Evolutionary conservation across 2,797 vertebrate genomes (phyloP), one percentile per base, ranked within the genome.

Genomic region (Halcyon smyrnensis): DNA sequence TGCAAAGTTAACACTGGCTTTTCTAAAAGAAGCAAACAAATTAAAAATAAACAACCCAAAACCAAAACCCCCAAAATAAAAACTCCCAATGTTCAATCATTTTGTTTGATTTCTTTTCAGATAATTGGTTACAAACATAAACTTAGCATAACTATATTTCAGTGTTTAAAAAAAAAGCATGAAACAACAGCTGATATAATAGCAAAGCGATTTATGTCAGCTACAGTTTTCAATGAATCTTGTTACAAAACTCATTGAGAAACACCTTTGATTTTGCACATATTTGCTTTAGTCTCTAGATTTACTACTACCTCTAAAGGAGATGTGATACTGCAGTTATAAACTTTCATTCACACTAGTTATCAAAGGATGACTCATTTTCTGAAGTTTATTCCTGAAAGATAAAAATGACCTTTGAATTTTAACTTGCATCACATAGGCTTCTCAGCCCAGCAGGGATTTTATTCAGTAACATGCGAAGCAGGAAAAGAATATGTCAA

Each of bases 81-180:
- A 87, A 5, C 8, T 30, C 21, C 54, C n/a, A 43, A 8, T 43
- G 51, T 69, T 89, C 89, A 92, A 89, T 77, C 2, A 83, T 80
- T 93, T 95, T 65, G 79, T 97, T 91, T 83, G 68, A 93, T 37
- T 59, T 34, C n/a, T 81, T 84, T 89, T 90, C 90, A 90, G 68
- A 54, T 77, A 91, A 92, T 18, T 73, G 30, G 20, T 50, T 84
- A 71, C 63, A 91, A 91, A 87, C 6, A 19, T 51, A 91, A 91
- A 93, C 34, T 89, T 62, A 64, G n/a, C 23, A 57, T 57, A 2
- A 2, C 84, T 92, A 4, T 51, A 84, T 90, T 96, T 91, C 59
- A 62, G 45, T 64, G 56, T 82, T 39, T 70, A 19, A 82, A 92
- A 93, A 77, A 54, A 0, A 23, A 74, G 3, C 67, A 81, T 60